Evolutionary conservation across 30 jellyfish, hydroid and myxozoan genomes (phyloP).

Genomic region (Cassiopea andromeda): DNA sequence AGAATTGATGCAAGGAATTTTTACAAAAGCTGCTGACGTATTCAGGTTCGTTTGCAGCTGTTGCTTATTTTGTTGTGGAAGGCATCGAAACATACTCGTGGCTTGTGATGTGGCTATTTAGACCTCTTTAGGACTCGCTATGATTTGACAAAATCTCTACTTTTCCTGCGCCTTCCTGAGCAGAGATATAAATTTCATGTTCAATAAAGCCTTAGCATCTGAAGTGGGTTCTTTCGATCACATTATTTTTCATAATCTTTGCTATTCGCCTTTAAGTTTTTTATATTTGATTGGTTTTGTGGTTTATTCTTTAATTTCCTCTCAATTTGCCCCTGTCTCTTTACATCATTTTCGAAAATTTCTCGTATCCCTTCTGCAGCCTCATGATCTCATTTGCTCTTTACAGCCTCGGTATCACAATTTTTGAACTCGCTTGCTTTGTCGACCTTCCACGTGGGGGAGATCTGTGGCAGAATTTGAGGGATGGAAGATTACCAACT

Average conservation of each 20-base stretch:
- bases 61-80: too few species aligned
- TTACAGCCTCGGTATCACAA: slow-evolving; percentile 89
- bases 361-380: too few species aligned
- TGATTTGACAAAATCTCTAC: too few species aligned
- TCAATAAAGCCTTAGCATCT: too few species aligned
- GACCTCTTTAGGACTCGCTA: too few species aligned
- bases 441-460: slow-evolving; percentile 91
- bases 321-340: not conserved
- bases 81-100: too few species aligned
- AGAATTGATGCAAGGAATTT: slow-evolving; percentile 84
- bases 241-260: not conserved
- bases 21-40: slow-evolving; percentile 88
- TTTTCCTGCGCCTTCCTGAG: too few species aligned
- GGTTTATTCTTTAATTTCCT: too few species aligned
- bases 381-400: too few species aligned
- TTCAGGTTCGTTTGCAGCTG: slow-evolving; percentile 70
- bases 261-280: not conserved
- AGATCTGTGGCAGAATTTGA: slow-evolving; percentile 80
- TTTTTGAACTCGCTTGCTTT: slow-evolving; percentile 84
- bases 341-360: not conserved
- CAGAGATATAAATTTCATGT: too few species aligned
- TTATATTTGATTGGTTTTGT: not conserved
- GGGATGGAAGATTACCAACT: slow-evolving; percentile 73
- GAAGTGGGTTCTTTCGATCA: too few species aligned
- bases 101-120: too few species aligned